Evolutionary conservation across 1,140 invertebrate genomes (phyloP).

Genomic region (Leguminivora glycinivorella): DNA sequence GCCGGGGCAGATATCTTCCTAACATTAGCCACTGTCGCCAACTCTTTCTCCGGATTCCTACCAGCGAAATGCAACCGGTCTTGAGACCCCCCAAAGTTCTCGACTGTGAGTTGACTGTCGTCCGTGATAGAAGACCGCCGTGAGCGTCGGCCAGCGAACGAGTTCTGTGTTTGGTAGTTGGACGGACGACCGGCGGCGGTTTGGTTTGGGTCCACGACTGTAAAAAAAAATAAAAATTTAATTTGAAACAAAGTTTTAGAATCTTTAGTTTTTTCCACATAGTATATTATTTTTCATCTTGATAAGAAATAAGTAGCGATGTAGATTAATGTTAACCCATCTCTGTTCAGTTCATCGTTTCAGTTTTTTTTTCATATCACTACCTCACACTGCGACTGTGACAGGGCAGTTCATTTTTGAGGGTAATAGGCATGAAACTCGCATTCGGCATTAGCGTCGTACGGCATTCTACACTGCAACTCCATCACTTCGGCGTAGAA

Average conservation of each 20-base stretch:
- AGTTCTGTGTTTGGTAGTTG: conserved; percentile 86
- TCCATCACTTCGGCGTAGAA: no score
- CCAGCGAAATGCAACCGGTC: conserved; percentile 85
- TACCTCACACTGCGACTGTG: not conserved
- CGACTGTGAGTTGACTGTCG: conserved; percentile 93
- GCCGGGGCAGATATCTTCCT: conserved; percentile 80
- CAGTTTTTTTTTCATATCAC: not conserved
- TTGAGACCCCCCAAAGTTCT: conserved; percentile 94
- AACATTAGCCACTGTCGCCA: conserved; percentile 70
- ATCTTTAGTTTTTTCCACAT: no score
- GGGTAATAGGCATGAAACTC: no score
- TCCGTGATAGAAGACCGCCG: conserved; percentile 91
- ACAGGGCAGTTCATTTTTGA: no score
- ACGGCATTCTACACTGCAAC: no score
- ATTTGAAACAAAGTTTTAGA: no score
- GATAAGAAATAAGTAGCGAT: no score
- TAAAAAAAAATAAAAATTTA: not conserved
- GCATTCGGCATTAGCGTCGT: no score
- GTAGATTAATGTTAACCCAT: no score
- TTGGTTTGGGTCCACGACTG: conserved; percentile 30
- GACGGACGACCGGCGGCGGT: conserved; percentile 88
- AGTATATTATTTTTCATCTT: no score
- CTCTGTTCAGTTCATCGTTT: not conserved
- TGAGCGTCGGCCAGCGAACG: conserved; percentile 89
- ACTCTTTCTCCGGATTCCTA: conserved; percentile 87